phyloP scores from a whole-genome alignment of 2,113 vertebrate species.

The Murina feae region DNA sequence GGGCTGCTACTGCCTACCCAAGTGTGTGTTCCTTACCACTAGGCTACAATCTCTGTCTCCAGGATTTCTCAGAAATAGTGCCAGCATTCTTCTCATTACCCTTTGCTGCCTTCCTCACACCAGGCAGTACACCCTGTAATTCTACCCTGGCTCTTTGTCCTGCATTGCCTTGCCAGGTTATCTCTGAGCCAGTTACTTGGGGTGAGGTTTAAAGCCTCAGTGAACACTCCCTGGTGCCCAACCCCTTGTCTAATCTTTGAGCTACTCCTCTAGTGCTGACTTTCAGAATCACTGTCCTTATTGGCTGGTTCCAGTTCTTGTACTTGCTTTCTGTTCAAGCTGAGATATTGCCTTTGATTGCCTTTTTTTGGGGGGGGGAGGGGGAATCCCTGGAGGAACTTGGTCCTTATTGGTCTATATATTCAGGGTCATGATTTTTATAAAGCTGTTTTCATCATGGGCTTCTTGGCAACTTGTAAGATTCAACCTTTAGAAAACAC shows the following conservation, averaged over 20 bases:
- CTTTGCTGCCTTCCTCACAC: not conserved
- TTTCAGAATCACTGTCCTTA: not conserved
- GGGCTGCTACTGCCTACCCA: not conserved
- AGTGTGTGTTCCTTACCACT: not conserved
- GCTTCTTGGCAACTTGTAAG: not conserved
- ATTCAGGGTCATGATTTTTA: not conserved
- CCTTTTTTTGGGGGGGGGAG: not conserved
- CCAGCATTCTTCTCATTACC: not conserved
- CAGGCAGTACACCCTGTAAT: not conserved
- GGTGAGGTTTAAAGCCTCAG: not conserved
- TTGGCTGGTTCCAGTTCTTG: not conserved
- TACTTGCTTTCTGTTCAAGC: not conserved
- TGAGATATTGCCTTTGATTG: not conserved
- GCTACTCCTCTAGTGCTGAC: not conserved
- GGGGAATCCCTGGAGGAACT: not conserved
- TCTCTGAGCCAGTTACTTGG: not conserved
- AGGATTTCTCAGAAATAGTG: not conserved
- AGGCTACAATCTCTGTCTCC: not conserved
- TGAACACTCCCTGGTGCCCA: not conserved
- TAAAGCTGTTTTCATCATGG: not conserved
- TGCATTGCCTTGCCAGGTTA: not conserved
- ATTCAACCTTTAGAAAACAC: not conserved
- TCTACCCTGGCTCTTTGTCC: not conserved
- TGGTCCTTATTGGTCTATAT: not conserved
- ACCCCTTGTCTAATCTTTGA: not conserved